These are phyloP conservation scores for Leguminivora glycinivorella DNA, from an alignment of 1,140 invertebrate genomes.

Conservation along the genomic window DNA sequence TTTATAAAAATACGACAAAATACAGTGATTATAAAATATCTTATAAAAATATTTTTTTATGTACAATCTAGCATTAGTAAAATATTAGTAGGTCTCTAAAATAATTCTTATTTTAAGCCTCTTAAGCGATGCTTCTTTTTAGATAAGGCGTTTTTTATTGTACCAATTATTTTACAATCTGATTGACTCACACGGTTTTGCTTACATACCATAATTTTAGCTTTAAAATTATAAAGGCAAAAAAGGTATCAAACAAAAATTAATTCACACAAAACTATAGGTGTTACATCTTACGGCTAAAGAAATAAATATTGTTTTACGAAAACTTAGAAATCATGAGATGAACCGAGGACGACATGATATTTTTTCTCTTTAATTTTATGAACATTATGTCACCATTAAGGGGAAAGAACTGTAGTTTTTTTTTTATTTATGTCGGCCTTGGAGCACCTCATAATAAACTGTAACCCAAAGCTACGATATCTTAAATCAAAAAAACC, in stretches of 20 bases:
- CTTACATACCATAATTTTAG: slow-evolving; percentile 11
- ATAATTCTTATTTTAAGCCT: slow-evolving; percentile 26
- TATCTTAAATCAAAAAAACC: not conserved
- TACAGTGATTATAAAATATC: slow-evolving; percentile 58
- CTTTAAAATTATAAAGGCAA: slow-evolving; percentile 22
- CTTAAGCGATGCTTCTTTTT: slow-evolving; percentile 11
- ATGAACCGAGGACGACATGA: too few species aligned
- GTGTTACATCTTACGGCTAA: not conserved
- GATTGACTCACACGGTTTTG: not conserved
- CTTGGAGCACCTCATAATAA: too few species aligned
- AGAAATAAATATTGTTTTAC: slow-evolving; percentile 1
- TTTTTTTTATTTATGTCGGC: too few species aligned
- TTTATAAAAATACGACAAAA: slow-evolving; percentile 49
- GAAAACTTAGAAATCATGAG: not conserved
- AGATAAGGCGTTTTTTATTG: slow-evolving; percentile 2
- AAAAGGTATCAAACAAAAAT: slow-evolving; percentile 20
- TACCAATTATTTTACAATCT: slow-evolving; percentile 4
- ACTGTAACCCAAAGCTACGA: not conserved
- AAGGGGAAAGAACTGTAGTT: too few species aligned
- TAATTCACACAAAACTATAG: slow-evolving; percentile 1
- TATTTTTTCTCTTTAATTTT: too few species aligned
- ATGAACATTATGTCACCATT: too few species aligned
- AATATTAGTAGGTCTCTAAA: slow-evolving; percentile 28
- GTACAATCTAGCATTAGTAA: slow-evolving; percentile 42
- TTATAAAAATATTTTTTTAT: slow-evolving; percentile 54